phyloP scores from a whole-genome alignment of 2,113 vertebrate genomes.

The Lagopus muta region DNA sequence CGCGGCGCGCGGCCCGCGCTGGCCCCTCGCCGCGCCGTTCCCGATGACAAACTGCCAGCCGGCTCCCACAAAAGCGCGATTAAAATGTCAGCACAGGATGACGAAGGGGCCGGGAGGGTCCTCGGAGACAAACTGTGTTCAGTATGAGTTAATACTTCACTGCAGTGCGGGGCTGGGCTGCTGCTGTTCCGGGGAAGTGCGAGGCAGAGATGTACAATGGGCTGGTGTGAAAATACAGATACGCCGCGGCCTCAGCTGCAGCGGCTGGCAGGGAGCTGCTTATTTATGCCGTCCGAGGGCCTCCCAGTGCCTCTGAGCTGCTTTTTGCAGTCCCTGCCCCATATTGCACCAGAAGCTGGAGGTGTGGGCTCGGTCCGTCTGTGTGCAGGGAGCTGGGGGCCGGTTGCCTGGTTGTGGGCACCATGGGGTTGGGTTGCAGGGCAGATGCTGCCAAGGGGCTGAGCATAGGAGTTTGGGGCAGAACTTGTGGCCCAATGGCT shows the following conservation, averaged over 20 bases:
- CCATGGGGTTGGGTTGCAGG: not conserved
- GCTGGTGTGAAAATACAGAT: conserved; percentile 21
- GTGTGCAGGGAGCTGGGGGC: not conserved
- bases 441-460: fast-evolving
- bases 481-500: not conserved
- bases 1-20: conserved; percentile 80
- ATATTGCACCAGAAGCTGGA: not conserved
- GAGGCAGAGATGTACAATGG: conserved; percentile 41
- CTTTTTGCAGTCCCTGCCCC: not conserved
- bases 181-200: conserved; percentile 48
- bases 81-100: conserved; percentile 89
- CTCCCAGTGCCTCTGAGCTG: not conserved
- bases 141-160: conserved; percentile 88
- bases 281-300: not conserved
- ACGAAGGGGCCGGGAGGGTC: conserved; percentile 86
- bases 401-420: not conserved
- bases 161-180: conserved; percentile 73
- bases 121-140: conserved; percentile 86
- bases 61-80: conserved; percentile 87
- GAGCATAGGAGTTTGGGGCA: not conserved
- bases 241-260: not conserved
- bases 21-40: conserved; percentile 87
- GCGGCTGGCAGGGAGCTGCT: not conserved
- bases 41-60: conserved; percentile 91
- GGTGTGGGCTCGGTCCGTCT: not conserved